Percentiles rank a stretch among this genome's conserved stretches.
These are phyloP conservation scores for Aphelocoma californica DNA, from an alignment of 2,797 vertebrate species.

Conservation along the genomic window DNA sequence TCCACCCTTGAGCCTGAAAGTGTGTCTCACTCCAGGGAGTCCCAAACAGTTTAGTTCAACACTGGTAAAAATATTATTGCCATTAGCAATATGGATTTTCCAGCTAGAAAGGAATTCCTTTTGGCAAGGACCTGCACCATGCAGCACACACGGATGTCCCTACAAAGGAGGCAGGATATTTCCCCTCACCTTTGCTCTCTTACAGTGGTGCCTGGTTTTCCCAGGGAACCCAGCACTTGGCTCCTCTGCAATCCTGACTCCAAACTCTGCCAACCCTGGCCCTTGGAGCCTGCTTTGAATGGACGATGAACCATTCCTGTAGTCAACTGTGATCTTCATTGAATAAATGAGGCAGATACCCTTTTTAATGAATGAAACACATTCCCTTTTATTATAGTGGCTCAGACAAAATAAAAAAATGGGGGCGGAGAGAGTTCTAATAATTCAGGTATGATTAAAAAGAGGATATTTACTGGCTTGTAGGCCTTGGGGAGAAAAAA, in stretches of 20 bases:
- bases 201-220: background rate
- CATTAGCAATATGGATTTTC: background rate
- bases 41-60: background rate
- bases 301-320: background rate
- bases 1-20: background rate
- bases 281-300: background rate
- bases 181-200: background rate
- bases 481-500: constrained; percentile 46
- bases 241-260: background rate
- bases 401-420: constrained; percentile 5
- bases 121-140: background rate
- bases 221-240: background rate
- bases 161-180: background rate
- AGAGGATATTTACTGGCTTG: constrained; percentile 48
- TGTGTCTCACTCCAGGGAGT: accelerated
- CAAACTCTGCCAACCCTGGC: background rate
- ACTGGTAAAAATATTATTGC: background rate
- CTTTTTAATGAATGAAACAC: constrained; percentile 60
- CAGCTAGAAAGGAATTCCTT: background rate
- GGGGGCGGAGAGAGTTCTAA: background rate
- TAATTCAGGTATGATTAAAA: constrained; percentile 66
- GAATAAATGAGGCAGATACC: background rate
- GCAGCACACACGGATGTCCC: background rate
- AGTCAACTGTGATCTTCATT: background rate
- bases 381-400: constrained; percentile 27